Percentiles rank a stretch among this genome's conserved stretches.
phyloP scores from a whole-genome alignment of 2,797 vertebrate species.

The Enteromius unitaeniatus region DNA sequence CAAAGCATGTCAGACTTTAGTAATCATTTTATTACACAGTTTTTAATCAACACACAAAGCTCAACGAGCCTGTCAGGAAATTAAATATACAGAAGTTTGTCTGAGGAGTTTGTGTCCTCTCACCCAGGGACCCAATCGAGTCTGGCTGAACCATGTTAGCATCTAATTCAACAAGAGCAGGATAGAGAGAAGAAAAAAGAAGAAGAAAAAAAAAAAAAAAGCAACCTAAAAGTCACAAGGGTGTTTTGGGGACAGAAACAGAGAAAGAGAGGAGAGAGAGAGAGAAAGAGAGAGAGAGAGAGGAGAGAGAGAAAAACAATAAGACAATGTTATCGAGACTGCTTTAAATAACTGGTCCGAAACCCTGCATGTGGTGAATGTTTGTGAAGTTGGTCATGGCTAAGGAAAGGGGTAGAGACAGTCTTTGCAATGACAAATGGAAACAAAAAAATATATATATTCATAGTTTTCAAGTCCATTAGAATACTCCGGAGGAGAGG shows the following conservation, averaged over 20 bases:
- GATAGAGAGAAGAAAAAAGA: constrained; percentile 59
- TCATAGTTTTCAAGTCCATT: constrained; percentile 81
- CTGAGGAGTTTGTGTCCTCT: constrained; percentile 94
- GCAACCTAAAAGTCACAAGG: constrained; percentile 85
- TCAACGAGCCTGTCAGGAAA: constrained; percentile 97
- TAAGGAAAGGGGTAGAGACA: constrained; percentile 63
- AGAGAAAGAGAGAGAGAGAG: no score
- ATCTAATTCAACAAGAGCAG: constrained; percentile 94
- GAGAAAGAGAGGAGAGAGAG: no score
- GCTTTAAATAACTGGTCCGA: constrained; percentile 83
- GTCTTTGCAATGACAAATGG: constrained; percentile 67
- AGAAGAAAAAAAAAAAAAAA: constrained; percentile 49
- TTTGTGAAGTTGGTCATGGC: constrained; percentile 51
- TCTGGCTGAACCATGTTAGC: constrained; percentile 97
- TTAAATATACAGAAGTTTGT: constrained; percentile 99
- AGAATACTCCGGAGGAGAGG: constrained; percentile 86
- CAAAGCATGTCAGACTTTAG: constrained; percentile 82
- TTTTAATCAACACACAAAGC: constrained; percentile 99
- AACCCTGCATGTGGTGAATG: constrained; percentile 75
- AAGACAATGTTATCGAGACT: constrained; percentile 87
- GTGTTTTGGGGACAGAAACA: not conserved
- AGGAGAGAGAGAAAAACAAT: constrained; percentile 39
- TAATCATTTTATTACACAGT: constrained; percentile 99
- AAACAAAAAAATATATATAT: constrained; percentile 57
- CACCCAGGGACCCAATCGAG: constrained; percentile 95